Conservation (phyloP, 2,113 vertebrate genomes). For the Protobothrops flavoviridis region DNA sequence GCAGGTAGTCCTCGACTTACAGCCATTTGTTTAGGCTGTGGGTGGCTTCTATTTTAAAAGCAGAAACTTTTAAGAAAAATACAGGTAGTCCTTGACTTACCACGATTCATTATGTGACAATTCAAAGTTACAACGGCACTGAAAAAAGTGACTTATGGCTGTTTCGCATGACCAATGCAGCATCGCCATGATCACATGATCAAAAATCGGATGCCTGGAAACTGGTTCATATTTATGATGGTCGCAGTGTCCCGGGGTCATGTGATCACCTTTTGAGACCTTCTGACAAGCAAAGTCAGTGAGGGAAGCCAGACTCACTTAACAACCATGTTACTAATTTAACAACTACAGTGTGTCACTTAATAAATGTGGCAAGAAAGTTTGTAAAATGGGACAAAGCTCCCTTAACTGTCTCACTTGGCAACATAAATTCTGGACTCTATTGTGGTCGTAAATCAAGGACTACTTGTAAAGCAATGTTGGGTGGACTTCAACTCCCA, state of each 20-base stretch:
- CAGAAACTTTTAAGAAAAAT: not conserved
- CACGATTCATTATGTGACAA: not conserved
- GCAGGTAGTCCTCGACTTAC: not conserved
- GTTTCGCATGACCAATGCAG: not conserved
- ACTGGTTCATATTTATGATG: not conserved
- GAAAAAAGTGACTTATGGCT: not conserved
- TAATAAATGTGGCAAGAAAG: not conserved
- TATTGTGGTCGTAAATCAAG: not conserved
- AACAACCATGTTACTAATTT: not conserved
- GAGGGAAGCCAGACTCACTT: not conserved
- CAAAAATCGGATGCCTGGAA: not conserved
- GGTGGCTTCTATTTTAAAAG: not conserved
- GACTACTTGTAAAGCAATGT: not conserved
- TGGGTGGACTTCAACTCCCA: not conserved
- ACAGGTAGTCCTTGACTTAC: not conserved
- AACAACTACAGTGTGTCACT: not conserved
- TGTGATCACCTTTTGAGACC: not conserved
- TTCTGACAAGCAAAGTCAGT: not conserved
- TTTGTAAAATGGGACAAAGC: not conserved
- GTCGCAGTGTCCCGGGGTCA: not conserved
- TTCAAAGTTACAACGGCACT: not conserved
- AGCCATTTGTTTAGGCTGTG: not conserved
- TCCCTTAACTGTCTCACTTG: too few relatives aligned
- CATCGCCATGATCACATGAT: not conserved
- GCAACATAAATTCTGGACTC: not conserved